These are phyloP conservation scores for Gorsachius goisagi DNA, from an alignment of 2,113 vertebrate species.

Conservation along the genomic window DNA sequence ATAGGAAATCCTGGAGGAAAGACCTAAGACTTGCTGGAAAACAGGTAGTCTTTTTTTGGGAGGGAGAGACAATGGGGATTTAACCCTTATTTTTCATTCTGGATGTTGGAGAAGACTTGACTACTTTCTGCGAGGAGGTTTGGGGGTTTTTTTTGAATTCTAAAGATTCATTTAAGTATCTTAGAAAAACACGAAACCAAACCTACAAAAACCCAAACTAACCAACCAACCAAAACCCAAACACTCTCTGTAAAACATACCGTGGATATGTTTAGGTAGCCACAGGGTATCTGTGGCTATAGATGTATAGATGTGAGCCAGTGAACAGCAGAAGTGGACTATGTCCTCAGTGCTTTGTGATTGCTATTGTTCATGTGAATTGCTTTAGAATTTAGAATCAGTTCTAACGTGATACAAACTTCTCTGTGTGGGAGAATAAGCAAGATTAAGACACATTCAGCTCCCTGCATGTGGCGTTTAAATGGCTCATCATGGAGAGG, in stretches of 20 bases:
- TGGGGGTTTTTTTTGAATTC: not conserved
- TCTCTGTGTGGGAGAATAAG: slow-evolving; percentile 30
- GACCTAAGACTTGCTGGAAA: not conserved
- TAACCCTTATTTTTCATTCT: not conserved
- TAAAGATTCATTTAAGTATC: not conserved
- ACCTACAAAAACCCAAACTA: no score
- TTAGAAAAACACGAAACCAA: not conserved
- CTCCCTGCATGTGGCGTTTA: slow-evolving; percentile 14
- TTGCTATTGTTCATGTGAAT: not conserved
- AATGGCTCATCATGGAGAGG: slow-evolving; percentile 10
- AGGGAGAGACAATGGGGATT: not conserved
- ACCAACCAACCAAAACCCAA: not conserved
- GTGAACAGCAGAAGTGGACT: not conserved
- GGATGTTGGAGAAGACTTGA: fast-evolving
- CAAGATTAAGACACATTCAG: slow-evolving; percentile 25
- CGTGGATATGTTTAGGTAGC: not conserved
- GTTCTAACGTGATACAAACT: not conserved
- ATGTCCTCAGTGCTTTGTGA: not conserved
- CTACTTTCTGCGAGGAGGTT: not conserved
- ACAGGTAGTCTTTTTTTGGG: not conserved
- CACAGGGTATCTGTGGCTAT: not conserved
- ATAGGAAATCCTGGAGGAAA: not conserved
- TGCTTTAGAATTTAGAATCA: not conserved
- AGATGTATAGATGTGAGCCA: not conserved
- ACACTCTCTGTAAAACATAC: not conserved